phyloP scores from a whole-genome alignment of 2,113 vertebrate species.

The Gallinago jamesoni region DNA sequence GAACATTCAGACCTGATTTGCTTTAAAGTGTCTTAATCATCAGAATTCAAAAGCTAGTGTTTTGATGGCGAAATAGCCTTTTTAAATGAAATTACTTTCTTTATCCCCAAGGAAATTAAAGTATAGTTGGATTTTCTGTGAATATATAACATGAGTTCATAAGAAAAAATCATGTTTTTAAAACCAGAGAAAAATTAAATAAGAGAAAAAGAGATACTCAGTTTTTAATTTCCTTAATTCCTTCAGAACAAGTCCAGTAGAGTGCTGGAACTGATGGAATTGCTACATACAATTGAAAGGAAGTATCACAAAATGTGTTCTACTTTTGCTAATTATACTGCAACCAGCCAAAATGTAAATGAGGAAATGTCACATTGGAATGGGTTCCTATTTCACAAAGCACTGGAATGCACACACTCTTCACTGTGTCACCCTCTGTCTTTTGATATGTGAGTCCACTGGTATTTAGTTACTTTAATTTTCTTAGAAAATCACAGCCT shows the following conservation, averaged over 20 bases:
- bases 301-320: not conserved
- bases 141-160: not conserved
- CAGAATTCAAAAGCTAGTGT: not conserved
- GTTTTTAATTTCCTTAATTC: not conserved
- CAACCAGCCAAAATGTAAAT: not conserved
- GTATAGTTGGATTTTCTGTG: not conserved
- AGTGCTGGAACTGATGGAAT: not conserved
- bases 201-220: not conserved
- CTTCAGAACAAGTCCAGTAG: not conserved
- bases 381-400: not conserved
- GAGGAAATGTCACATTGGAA: not conserved
- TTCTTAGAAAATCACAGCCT: not conserved
- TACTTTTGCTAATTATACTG: not conserved
- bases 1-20: not conserved
- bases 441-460: not conserved
- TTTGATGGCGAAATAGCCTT: not conserved
- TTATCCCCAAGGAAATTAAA: not conserved
- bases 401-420: accelerated
- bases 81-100: not conserved
- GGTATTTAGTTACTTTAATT: not conserved
- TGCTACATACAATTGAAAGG: not conserved
- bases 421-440: not conserved
- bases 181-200: not conserved
- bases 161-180: not conserved
- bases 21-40: not conserved